Evolutionary conservation across 2,888 invertebrate genomes (phyloP).

Genomic region (Eupithecia centaureata): DNA sequence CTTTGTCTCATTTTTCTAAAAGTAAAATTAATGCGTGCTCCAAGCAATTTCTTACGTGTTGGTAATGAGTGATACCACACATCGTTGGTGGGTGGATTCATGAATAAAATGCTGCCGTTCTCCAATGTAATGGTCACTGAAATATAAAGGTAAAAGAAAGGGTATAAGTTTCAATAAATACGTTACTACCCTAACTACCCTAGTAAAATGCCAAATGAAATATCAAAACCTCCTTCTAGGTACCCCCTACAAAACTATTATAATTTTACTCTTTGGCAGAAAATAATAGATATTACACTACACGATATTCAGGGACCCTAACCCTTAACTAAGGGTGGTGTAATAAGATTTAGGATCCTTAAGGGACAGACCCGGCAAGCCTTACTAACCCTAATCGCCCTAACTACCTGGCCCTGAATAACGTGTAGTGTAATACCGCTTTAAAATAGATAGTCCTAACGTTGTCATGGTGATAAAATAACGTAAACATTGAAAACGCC

Average conservation of each 20-base stretch:
- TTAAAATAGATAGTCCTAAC: too few species aligned
- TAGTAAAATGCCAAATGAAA: background rate
- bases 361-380: too few species aligned
- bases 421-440: too few species aligned
- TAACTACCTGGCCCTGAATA: too few species aligned
- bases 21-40: slow-evolving; percentile 86
- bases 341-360: too few species aligned
- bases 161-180: background rate
- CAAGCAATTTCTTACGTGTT: slow-evolving; percentile 78
- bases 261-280: too few species aligned
- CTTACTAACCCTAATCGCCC: too few species aligned
- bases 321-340: too few species aligned
- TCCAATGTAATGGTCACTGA: slow-evolving; percentile 84
- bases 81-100: slow-evolving; percentile 88
- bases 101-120: slow-evolving; percentile 87
- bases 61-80: slow-evolving; percentile 89
- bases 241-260: too few species aligned
- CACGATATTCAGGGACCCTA: too few species aligned
- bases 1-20: slow-evolving; percentile 80
- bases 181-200: background rate
- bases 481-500: slow-evolving; percentile 9
- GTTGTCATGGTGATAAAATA: slow-evolving; percentile 20
- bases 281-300: too few species aligned
- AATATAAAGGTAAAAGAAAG: slow-evolving; percentile 35
- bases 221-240: too few species aligned